Percentiles rank a stretch among this genome's conserved stretches.
phyloP scores from a whole-genome alignment of 2,797 vertebrate genomes.

The Hephaestus fuliginosus region DNA sequence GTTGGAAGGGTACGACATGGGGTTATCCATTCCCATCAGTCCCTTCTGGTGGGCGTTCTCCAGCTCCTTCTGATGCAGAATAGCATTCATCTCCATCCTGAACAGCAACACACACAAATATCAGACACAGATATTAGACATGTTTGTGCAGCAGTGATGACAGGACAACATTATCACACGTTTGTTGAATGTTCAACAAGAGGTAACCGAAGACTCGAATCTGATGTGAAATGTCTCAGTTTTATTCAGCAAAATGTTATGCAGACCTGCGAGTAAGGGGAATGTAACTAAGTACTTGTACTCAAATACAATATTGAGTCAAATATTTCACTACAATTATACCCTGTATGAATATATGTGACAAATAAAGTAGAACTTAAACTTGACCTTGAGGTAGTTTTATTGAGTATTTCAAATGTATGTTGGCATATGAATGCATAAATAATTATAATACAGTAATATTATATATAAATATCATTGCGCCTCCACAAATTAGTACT shows the following conservation, averaged over 20 bases:
- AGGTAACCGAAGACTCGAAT: slow-evolving; percentile 2
- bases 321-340: no score
- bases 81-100: slow-evolving; percentile 96
- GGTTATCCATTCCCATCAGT: slow-evolving; percentile 87
- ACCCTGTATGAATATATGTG: no score
- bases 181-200: not conserved
- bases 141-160: not conserved
- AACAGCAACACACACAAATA: slow-evolving; percentile 25
- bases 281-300: not conserved
- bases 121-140: slow-evolving; percentile 6
- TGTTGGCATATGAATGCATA: no score
- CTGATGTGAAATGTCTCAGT: not conserved
- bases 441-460: not conserved
- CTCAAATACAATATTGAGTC: not conserved
- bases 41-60: slow-evolving; percentile 93
- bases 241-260: slow-evolving; percentile 5
- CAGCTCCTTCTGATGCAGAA: slow-evolving; percentile 95
- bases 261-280: not conserved
- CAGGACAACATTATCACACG: not conserved
- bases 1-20: slow-evolving; percentile 88
- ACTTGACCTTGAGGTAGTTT: not conserved
- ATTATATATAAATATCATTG: no score
- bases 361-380: no score
- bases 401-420: no score
- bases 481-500: not conserved